phyloP scores from a whole-genome alignment of 2,797 vertebrate genomes.

The Miichthys miiuy region DNA sequence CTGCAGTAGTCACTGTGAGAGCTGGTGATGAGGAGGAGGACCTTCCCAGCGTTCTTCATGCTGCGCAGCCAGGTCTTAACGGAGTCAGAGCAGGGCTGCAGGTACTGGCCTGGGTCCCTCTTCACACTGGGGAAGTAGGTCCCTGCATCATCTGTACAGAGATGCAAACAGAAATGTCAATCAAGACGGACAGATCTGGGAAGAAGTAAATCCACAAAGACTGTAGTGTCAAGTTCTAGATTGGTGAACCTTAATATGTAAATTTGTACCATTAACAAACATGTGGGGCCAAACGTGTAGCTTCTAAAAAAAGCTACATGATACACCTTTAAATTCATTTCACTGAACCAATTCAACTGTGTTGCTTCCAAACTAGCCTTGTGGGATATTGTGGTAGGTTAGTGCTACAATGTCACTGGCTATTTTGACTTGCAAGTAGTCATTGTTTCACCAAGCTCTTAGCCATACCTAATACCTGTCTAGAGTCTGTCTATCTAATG shows the following conservation, averaged over 20 bases:
- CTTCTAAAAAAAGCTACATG: too few relatives aligned
- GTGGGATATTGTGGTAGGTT: too few relatives aligned
- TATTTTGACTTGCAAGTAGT: neutral
- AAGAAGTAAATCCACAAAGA: too few relatives aligned
- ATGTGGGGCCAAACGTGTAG: too few relatives aligned
- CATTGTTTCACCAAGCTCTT: neutral
- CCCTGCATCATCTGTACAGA: constrained; percentile 89
- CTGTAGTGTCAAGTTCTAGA: too few relatives aligned
- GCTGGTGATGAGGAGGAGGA: constrained; percentile 94
- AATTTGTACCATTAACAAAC: too few relatives aligned
- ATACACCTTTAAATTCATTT: too few relatives aligned
- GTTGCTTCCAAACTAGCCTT: neutral
- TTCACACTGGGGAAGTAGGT: constrained; percentile 95
- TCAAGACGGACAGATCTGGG: neutral
- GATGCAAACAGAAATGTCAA: constrained; percentile 27
- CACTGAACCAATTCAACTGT: neutral
- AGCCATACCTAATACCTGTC: too few relatives aligned
- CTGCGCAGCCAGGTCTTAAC: constrained; percentile 92
- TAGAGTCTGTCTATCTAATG: too few relatives aligned
- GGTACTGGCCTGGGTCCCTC: constrained; percentile 89
- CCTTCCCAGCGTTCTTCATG: constrained; percentile 92
- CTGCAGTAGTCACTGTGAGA: constrained; percentile 97
- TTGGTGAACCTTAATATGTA: too few relatives aligned
- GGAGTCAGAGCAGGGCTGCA: constrained; percentile 91
- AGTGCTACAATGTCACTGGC: neutral